Evolutionary conservation across 2,113 vertebrate species (phyloP), one percentile per base, ranked within the genome.

Genomic region (Synodontis membranacea): DNA sequence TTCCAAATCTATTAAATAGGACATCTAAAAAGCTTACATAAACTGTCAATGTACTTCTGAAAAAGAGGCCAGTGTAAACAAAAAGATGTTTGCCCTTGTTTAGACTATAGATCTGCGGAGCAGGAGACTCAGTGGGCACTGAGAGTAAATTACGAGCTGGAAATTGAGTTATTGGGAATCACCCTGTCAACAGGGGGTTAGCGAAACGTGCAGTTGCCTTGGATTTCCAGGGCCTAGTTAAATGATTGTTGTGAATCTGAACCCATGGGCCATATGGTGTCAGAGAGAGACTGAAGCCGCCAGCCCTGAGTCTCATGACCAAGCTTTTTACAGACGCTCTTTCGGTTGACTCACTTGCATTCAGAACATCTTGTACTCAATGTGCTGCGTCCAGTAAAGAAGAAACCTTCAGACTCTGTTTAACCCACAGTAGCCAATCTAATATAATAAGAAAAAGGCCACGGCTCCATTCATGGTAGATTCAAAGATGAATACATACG

Each of bases 141-240:
- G 84, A 82, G 46, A 91, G 83, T 91, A 89, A 91, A 91, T 88
- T 62, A 92, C 86, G 68, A 42, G 46, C 72, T 91, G 89, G 90
- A 90, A 91, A 83, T 66, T 83, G 80, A 89, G 89, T 87, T 91
- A 88, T 85, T 89, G 84, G 88, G 90, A 90, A 88, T 88, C 81
- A 89, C 88, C 90, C 87, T 87, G 87, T 88, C 76, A 74, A 88
- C 68, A 70, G 83, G 86, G 90, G 90, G 87, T 91, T 91, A 90
- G 84, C 37, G 28, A 86, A 85, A 86, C 82, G 78, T 91, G 89
- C 89, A 68, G 87, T 92, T 93, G 89, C 86, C 87, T 87, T 88
- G 86, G 91, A 89, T 92, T 92, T 89, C 88, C 86, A 86, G 89
- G 72, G 78, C 82, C 58, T 48, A 88, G 89, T 88, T 90, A 91